phyloP scores from a whole-genome alignment of 2,113 vertebrate genomes.

The Anhinga rufa region DNA sequence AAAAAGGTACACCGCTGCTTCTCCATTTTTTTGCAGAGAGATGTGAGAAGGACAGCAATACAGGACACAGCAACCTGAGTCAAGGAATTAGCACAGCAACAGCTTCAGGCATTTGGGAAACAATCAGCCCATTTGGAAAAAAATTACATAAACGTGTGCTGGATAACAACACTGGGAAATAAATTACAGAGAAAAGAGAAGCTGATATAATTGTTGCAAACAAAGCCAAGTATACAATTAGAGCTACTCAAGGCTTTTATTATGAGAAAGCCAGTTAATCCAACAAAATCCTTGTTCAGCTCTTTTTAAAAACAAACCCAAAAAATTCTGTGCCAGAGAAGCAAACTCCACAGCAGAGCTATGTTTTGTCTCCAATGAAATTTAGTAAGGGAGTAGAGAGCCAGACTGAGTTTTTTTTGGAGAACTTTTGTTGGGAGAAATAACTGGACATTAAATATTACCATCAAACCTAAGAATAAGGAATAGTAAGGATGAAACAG shows the following conservation, averaged over 20 bases:
- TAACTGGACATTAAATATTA: background rate
- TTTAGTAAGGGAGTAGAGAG: background rate
- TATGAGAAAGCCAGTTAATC: constrained; percentile 37
- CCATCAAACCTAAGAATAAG: background rate
- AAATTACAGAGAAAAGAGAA: constrained; percentile 23
- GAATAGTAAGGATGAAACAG: background rate
- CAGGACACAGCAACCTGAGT: background rate
- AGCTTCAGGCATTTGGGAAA: background rate
- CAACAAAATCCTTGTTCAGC: constrained; percentile 1
- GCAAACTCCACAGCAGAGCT: background rate
- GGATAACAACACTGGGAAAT: constrained; percentile 9
- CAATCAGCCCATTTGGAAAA: background rate
- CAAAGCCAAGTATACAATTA: constrained; percentile 55
- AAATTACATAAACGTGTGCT: background rate
- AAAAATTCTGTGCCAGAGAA: background rate
- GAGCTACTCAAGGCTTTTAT: constrained; percentile 37
- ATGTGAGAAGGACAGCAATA: background rate
- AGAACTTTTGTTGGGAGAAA: background rate
- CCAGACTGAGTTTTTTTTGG: background rate
- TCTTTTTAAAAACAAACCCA: background rate
- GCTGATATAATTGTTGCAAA: constrained; percentile 40
- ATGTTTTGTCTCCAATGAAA: background rate
- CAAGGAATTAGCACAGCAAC: background rate
- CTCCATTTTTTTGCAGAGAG: background rate
- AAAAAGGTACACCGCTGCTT: background rate